phyloP scores from a whole-genome alignment of 2,113 vertebrate species.

The Notechis scutatus region DNA sequence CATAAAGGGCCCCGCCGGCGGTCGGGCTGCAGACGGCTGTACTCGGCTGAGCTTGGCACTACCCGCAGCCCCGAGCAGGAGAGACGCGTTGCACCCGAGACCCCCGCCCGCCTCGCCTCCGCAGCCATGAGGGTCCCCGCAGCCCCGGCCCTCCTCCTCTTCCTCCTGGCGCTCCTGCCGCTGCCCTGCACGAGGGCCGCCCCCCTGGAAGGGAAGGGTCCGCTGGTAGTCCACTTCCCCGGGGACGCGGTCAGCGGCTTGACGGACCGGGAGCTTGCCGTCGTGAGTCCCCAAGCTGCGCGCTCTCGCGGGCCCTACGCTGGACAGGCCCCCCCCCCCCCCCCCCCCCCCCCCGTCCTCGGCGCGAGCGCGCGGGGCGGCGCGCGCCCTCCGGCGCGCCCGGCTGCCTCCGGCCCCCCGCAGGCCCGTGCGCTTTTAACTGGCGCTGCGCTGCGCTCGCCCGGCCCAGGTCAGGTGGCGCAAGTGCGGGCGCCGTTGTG shows the following conservation, averaged over 20 bases:
- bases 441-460: neutral
- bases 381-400: neutral
- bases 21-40: neutral
- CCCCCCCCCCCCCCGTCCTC: accelerated
- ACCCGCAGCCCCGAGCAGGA: too few species aligned
- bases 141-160: neutral
- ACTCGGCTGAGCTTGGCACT: neutral
- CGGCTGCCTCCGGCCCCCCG: neutral
- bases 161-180: constrained; percentile 30
- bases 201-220: constrained; percentile 28
- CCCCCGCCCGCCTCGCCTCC: neutral
- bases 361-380: neutral
- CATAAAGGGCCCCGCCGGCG: constrained; percentile 49
- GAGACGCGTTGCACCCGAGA: neutral
- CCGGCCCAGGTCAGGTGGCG: neutral
- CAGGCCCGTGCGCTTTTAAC: neutral
- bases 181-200: neutral
- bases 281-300: constrained; percentile 70
- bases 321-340: neutral
- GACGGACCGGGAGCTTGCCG: constrained; percentile 73
- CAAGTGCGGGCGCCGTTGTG: neutral
- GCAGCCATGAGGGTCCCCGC: constrained; percentile 10
- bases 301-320: neutral
- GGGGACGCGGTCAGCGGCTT: constrained; percentile 74
- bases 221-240: constrained; percentile 74